Evolutionary conservation across 2,888 invertebrate species (phyloP).

Genomic region (Diadromus collaris): DNA sequence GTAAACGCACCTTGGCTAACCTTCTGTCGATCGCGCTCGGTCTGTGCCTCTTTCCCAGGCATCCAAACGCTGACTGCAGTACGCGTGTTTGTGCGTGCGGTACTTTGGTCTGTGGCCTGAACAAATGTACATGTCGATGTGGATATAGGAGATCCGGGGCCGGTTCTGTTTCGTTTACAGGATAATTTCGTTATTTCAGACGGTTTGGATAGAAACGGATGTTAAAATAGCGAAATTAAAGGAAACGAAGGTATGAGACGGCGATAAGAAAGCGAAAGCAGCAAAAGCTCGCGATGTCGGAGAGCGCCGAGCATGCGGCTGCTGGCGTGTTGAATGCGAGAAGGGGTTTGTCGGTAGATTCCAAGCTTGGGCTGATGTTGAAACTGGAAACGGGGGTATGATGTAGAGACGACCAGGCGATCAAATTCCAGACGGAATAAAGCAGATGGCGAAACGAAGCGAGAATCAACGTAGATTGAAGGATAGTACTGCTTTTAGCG

Average conservation of each 20-base stretch:
- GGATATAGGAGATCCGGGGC: neutral
- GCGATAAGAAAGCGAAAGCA: conserved; percentile 28
- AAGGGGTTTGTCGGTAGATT: conserved; percentile 37
- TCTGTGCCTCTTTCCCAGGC: neutral
- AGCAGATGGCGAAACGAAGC: conserved; percentile 60
- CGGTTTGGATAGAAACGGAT: conserved; percentile 35
- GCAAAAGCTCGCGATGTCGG: conserved; percentile 30
- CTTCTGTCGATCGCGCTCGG: neutral
- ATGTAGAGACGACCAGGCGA: conserved; percentile 47
- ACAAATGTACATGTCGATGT: neutral
- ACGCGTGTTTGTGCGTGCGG: neutral
- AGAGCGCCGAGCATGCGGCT: conserved; percentile 3
- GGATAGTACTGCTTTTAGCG: conserved; percentile 37
- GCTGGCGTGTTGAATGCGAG: conserved; percentile 24
- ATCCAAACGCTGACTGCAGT: neutral
- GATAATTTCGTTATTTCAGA: conserved; percentile 46
- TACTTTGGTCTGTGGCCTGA: neutral
- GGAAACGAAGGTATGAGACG: conserved; percentile 39
- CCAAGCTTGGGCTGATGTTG: conserved; percentile 42
- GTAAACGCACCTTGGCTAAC: conserved; percentile 42
- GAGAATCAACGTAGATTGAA: conserved; percentile 58
- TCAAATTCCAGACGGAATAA: conserved; percentile 61
- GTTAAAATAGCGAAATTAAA: conserved; percentile 36
- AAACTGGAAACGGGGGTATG: conserved; percentile 50
- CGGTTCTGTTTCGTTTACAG: conserved; percentile 15